phyloP scores from a whole-genome alignment of 2,797 vertebrate species.

The Xiphorhynchus erythropygius region DNA sequence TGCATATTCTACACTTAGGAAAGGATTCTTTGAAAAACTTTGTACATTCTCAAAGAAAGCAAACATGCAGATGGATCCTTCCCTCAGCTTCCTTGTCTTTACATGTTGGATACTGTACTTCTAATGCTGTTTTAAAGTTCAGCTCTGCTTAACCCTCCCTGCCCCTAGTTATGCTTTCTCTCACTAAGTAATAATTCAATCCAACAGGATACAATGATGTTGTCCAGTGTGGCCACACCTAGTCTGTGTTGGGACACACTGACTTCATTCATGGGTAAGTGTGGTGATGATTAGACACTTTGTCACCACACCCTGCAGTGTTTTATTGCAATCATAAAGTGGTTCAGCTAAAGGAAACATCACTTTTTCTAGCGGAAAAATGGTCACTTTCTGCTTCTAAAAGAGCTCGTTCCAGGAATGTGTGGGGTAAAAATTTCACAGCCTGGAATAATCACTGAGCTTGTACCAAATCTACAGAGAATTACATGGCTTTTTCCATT shows the following conservation, averaged over 20 bases:
- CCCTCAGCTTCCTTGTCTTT: neutral
- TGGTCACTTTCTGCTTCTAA: neutral
- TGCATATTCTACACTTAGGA: neutral
- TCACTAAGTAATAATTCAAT: neutral
- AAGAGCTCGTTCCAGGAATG: neutral
- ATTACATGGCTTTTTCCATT: neutral
- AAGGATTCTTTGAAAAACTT: neutral
- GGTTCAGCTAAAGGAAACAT: slow-evolving; percentile 25
- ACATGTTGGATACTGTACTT: neutral
- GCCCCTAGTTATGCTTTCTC: neutral
- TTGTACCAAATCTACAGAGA: neutral
- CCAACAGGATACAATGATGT: slow-evolving; percentile 36
- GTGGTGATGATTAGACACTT: slow-evolving; percentile 39
- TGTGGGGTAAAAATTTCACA: neutral
- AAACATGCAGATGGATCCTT: neutral
- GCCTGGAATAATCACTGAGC: neutral
- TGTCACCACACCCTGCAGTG: slow-evolving; percentile 33
- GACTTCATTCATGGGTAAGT: slow-evolving; percentile 52
- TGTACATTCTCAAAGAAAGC: neutral
- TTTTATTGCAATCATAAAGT: slow-evolving; percentile 23
- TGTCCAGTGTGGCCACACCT: slow-evolving; percentile 38
- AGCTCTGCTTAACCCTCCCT: neutral
- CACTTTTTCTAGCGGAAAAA: neutral
- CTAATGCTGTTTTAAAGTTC: neutral
- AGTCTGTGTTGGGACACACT: slow-evolving; percentile 26